phyloP scores from a whole-genome alignment of 2,888 invertebrate species.

The Leptarthrus brevirostris region DNA sequence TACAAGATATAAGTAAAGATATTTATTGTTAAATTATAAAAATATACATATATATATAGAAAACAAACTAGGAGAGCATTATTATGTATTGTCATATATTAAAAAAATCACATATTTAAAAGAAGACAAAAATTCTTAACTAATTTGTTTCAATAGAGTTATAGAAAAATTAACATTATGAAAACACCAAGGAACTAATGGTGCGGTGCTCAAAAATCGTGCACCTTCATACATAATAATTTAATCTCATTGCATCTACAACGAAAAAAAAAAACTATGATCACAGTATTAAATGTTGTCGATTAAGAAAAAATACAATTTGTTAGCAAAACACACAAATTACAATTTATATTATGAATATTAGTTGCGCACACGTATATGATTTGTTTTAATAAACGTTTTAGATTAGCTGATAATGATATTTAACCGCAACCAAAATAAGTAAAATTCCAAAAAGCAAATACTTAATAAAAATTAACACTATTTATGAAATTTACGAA shows the following conservation, averaged over 20 bases:
- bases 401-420: constrained; percentile 42
- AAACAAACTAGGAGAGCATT: constrained; percentile 21
- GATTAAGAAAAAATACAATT: constrained; percentile 21
- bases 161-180: constrained; percentile 1
- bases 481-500: constrained; percentile 4
- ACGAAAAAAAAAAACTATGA: constrained; percentile 36
- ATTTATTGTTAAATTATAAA: constrained; percentile 46
- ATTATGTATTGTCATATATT: constrained; percentile 35
- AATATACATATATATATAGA: constrained; percentile 39
- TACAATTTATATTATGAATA: constrained; percentile 33
- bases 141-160: constrained; percentile 28
- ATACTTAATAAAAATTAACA: constrained; percentile 12
- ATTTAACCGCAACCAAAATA: constrained; percentile 32
- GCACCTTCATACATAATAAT: neutral
- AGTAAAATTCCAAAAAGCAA: constrained; percentile 16
- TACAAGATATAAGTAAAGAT: constrained; percentile 19
- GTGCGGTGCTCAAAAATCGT: constrained; percentile 21
- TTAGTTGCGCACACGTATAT: constrained; percentile 38
- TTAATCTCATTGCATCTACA: constrained; percentile 38
- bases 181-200: constrained; percentile 3
- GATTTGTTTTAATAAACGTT: constrained; percentile 30
- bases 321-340: constrained; percentile 38
- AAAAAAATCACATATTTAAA: constrained; percentile 17
- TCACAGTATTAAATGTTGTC: constrained; percentile 43
- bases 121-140: neutral